These are phyloP conservation scores for Catharus minimus DNA, from an alignment of 2,113 vertebrate genomes.

Conservation along the genomic window DNA sequence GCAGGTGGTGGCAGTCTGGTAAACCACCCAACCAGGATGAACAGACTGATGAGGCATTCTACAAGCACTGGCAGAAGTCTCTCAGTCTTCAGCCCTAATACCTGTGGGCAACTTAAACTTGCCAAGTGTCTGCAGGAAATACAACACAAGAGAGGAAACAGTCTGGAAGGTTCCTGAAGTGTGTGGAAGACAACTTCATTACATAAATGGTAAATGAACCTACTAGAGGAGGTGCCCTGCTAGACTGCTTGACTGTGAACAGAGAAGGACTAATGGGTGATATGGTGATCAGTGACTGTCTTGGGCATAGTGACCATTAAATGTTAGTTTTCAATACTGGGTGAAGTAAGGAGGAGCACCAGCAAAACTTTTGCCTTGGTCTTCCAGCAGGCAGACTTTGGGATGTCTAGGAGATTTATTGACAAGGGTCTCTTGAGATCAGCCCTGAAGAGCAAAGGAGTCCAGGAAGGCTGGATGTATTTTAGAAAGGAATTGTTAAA, in stretches of 20 bases:
- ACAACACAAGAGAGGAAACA: neutral
- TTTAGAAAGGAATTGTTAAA: neutral
- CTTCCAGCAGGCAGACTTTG: neutral
- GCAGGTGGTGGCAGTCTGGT: neutral
- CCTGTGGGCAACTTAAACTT: neutral
- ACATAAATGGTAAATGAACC: neutral
- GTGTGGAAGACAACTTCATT: neutral
- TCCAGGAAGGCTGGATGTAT: neutral
- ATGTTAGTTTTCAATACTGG: neutral
- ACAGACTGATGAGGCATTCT: neutral
- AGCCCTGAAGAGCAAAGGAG: neutral
- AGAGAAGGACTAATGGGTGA: neutral
- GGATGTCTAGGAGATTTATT: neutral
- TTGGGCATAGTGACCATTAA: neutral
- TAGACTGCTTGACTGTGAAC: neutral
- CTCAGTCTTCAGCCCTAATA: neutral
- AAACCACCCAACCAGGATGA: neutral
- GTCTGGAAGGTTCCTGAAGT: neutral
- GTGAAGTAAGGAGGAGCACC: neutral
- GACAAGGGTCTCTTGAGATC: neutral
- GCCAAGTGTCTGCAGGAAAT: neutral
- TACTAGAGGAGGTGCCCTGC: neutral
- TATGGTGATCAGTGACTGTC: neutral
- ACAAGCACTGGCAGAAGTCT: neutral
- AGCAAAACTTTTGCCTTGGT: neutral